Evolutionary conservation across 1,140 invertebrate species (phyloP).

Genomic region (Anadara kagoshimensis): DNA sequence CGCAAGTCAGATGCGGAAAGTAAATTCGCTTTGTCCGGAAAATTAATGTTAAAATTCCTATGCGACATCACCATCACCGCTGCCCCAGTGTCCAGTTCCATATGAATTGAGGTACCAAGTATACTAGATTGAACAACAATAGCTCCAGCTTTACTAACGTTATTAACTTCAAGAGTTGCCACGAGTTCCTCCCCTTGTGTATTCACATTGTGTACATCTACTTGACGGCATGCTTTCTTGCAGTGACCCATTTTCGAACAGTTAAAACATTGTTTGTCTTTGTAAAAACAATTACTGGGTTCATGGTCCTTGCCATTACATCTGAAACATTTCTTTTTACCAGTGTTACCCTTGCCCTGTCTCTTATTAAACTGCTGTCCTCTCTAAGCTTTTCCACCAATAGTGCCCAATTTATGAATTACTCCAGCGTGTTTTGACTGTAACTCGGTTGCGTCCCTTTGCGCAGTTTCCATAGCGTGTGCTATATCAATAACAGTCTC

Average conservation of each 20-base stretch:
- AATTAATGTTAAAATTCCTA: background rate
- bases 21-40: too few relatives aligned
- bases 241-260: slow-evolving; percentile 21
- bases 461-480: slow-evolving; percentile 13
- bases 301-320: background rate
- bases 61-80: slow-evolving; percentile 17
- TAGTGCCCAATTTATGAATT: slow-evolving; percentile 4
- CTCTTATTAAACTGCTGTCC: too few relatives aligned
- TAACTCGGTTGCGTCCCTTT: slow-evolving; percentile 10
- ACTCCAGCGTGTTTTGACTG: slow-evolving; percentile 3
- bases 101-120: too few relatives aligned
- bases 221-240: slow-evolving; percentile 22
- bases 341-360: background rate
- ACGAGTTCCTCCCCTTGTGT: too few relatives aligned
- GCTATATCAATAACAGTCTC: slow-evolving; percentile 26
- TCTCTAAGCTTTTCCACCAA: too few relatives aligned
- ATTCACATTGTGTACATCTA: too few relatives aligned
- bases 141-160: too few relatives aligned
- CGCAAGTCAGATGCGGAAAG: background rate
- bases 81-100: slow-evolving; percentile 31
- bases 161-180: too few relatives aligned
- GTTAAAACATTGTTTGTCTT: background rate
- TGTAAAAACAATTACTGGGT: slow-evolving; percentile 8
- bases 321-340: background rate
- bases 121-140: too few relatives aligned